Base-by-base conservation (phyloP, 2,113 vertebrate genomes). In the Phoenicopterus ruber region DNA sequence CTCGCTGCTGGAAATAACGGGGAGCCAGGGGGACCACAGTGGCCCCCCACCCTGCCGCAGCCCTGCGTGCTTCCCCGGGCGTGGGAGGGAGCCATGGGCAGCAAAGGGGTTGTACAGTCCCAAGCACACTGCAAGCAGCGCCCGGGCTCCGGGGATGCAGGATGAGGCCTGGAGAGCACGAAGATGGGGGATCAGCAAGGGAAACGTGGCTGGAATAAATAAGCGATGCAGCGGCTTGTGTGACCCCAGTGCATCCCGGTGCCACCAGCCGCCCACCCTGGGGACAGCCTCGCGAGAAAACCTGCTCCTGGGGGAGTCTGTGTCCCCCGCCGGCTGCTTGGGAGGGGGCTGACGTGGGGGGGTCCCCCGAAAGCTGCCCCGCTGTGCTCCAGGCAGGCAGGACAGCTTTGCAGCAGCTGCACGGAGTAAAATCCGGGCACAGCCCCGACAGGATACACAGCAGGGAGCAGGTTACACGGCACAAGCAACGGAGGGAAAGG, bases 381-480 rank as follows among this genome's bases (percentile, higher is more conserved):
- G 6, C 42, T 42, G 42, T 42, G 42, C 42, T 42, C 42, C 42
- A 13, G 42, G 42, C 42, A 42, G 42, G 42, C 42, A 42, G 42
- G 42, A 13, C 42, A 42, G 42, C 28, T 69, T 38, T 42, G n/a
- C 40, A 63, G 59, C 36, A 49, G 72, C 72, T n/a, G 46, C 29
- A 8, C 0, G 16, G 77, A 86, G 36, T 31, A 34, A 86, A 77
- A 92, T 8, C 50, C 18, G 3, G 66, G 82, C 61, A 82, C 32
- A 15, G 52, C 29, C 80, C 80, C 5, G 4, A 61, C 24, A 82
- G 80, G 58, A 93, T 71, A 55, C 83, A 29, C 19, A 3, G 77
- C 80, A 76, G 92, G 80, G 61, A 96, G 94, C 70, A 96, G 94
- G 93, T 94, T 94, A 84, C 44, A 32, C 24, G 3, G 82, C 72